Conservation (phyloP, 1,140 invertebrate species). For the Lepidostoma basale region DNA sequence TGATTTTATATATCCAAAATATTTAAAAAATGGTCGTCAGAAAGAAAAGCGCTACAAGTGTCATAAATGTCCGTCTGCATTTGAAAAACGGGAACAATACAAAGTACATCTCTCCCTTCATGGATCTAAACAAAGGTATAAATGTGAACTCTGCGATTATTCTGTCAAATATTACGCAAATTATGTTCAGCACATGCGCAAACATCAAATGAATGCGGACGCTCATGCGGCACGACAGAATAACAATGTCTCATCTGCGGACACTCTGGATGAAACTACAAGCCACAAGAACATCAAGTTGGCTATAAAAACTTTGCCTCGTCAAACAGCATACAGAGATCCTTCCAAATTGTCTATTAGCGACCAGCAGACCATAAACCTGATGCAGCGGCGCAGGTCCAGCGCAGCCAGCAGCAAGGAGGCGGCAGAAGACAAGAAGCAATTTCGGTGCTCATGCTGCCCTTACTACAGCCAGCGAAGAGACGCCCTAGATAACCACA, state of each 20-base stretch:
- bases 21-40: conserved; percentile 73
- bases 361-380: conserved; percentile 61
- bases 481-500: conserved; percentile 77
- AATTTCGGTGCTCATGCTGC: conserved; percentile 72
- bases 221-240: conserved; percentile 64
- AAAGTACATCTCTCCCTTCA: conserved; percentile 83
- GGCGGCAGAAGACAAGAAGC: conserved; percentile 59
- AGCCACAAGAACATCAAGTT: conserved; percentile 53
- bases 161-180: conserved; percentile 86
- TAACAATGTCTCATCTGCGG: conserved; percentile 50
- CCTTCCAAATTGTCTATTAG: conserved; percentile 60
- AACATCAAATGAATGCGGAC: conserved; percentile 75
- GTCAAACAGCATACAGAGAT: conserved; percentile 52
- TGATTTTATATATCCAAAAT: conserved; percentile 77
- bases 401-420: conserved; percentile 56
- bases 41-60: conserved; percentile 84
- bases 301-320: conserved; percentile 60
- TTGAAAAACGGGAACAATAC: conserved; percentile 85
- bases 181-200: conserved; percentile 78
- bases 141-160: conserved; percentile 86
- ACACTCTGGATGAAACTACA: conserved; percentile 33
- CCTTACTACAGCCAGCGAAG: conserved; percentile 77
- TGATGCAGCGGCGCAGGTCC: conserved; percentile 50
- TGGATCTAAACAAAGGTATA: conserved; percentile 82
- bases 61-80: conserved; percentile 85